These are phyloP conservation scores for Globodera ellingtonae DNA, from an alignment of 1,140 invertebrate species.

Conservation along the genomic window DNA sequence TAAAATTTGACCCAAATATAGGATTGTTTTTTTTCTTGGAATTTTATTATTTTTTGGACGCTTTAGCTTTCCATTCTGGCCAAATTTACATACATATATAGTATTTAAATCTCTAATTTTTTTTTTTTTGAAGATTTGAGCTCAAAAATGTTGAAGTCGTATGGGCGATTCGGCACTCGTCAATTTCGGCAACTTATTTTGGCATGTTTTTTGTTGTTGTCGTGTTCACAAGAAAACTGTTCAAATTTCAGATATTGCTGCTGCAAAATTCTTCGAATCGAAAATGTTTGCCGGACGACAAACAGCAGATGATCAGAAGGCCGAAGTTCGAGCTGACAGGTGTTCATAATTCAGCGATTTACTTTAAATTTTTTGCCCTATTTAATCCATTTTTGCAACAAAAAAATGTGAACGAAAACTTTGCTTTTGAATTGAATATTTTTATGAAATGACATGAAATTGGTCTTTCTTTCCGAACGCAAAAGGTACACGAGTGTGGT, in stretches of 20 bases:
- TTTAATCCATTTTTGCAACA: constrained; percentile 71
- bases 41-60: no score
- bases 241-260: constrained; percentile 29
- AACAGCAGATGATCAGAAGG: constrained; percentile 18
- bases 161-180: constrained; percentile 44
- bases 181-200: constrained; percentile 47
- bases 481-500: background rate
- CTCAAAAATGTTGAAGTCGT: constrained; percentile 44
- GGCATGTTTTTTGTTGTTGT: constrained; percentile 64
- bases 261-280: constrained; percentile 45
- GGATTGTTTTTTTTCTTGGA: no score
- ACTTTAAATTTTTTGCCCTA: constrained; percentile 49
- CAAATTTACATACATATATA: no score
- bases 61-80: no score
- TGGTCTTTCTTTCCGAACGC: constrained; percentile 74
- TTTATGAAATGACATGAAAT: no score
- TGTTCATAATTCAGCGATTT: constrained; percentile 8
- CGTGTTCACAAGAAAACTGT: no score
- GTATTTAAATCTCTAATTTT: no score
- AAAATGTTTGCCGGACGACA: constrained; percentile 21
- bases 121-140: constrained; percentile 47
- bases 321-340: constrained; percentile 13
- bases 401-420: no score
- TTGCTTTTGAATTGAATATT: no score
- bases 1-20: no score